Conservation (phyloP, 2,888 invertebrate genomes). For the Scaptomyza reducta region DNA sequence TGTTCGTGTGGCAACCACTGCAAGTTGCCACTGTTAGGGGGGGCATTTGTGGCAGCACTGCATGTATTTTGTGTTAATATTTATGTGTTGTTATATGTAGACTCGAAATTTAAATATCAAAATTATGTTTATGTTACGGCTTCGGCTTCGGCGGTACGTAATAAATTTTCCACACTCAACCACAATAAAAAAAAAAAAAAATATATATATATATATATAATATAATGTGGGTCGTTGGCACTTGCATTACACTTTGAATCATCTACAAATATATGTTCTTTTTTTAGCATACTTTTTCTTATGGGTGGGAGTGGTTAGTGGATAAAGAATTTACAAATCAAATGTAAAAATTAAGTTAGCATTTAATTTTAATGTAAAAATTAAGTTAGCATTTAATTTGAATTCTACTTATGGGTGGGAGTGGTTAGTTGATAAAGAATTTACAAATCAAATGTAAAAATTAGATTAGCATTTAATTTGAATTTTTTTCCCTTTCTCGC, state of each 20-base stretch:
- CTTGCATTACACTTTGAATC: constrained; percentile 39
- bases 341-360: too few relatives aligned
- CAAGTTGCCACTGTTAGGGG: constrained; percentile 38
- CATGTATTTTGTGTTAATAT: constrained; percentile 33
- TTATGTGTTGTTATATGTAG: constrained; percentile 35
- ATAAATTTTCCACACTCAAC: constrained; percentile 30
- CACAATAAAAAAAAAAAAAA: background rate
- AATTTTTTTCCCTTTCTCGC: too few relatives aligned
- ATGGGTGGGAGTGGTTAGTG: constrained; percentile 19
- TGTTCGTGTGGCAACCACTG: constrained; percentile 28
- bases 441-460: background rate
- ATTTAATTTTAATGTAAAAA: background rate
- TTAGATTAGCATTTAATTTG: background rate
- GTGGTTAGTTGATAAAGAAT: constrained; percentile 2
- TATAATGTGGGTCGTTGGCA: constrained; percentile 53
- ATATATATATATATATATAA: background rate
- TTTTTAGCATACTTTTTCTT: background rate
- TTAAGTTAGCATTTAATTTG: background rate
- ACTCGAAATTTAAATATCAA: constrained; percentile 39
- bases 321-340: background rate
- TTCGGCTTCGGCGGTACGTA: constrained; percentile 14
- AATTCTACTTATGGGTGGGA: constrained; percentile 19
- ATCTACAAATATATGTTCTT: background rate
- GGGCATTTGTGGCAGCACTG: constrained; percentile 28
- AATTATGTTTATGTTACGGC: constrained; percentile 40